Conservation (phyloP, 2,113 vertebrate species). For the Nycticryphes semicollaris region DNA sequence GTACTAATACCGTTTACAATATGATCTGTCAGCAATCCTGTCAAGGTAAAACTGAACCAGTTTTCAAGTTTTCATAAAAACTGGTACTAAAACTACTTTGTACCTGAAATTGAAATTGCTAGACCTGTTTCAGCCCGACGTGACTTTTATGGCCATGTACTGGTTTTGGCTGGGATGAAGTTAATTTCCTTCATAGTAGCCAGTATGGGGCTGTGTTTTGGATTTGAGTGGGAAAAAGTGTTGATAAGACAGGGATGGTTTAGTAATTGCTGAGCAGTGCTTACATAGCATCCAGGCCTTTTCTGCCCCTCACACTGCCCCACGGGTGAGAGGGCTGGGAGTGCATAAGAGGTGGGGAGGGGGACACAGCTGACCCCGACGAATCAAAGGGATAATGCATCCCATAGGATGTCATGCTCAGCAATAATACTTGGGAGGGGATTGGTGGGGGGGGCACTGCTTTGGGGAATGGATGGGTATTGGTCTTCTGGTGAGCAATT, state of each 20-base stretch:
- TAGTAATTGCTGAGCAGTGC: neutral
- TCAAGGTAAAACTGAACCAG: neutral
- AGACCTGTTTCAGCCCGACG: neutral
- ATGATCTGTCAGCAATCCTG: neutral
- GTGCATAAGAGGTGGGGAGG: neutral
- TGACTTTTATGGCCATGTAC: neutral
- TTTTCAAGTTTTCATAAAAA: constrained; percentile 18
- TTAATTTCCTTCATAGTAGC: neutral
- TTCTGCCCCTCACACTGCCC: neutral
- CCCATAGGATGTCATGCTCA: neutral
- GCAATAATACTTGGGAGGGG: neutral
- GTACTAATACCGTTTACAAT: neutral
- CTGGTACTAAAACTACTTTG: neutral
- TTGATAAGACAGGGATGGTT: neutral
- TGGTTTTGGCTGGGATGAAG: neutral
- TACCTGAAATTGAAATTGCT: neutral
- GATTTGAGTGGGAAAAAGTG: neutral
- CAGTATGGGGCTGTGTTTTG: neutral
- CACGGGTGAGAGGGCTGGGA: neutral
- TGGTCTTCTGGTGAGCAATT: neutral
- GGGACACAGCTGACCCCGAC: neutral
- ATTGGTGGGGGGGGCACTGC: neutral
- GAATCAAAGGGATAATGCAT: neutral
- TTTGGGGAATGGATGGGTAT: neutral
- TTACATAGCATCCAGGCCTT: neutral